Base-by-base conservation (phyloP, 1,140 invertebrate genomes). In the Drosophila sp. region DNA sequence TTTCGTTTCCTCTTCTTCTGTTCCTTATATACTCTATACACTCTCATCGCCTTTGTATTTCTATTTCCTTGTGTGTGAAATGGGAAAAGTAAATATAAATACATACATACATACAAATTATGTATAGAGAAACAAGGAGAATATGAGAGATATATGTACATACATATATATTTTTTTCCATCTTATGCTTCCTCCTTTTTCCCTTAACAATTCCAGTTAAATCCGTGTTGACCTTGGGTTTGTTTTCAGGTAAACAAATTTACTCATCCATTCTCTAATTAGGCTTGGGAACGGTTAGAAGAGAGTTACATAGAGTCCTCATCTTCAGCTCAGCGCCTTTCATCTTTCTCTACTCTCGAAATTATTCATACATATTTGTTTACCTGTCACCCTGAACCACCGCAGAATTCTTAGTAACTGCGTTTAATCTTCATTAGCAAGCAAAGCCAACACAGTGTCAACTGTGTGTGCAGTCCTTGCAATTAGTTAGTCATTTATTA, bases 181-280 rank as follows among this genome's bases (percentile, higher is more conserved):
- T 17, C 17, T 60, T 73, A 38, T 41, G 70, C 47, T 68, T 65
- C 64, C 67, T 70, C 60, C 57, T 50, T 54, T 54, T 54, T 61
- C 50, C 55, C 7, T n/a, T 2, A 60, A 72, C 66, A 69, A 62
- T 84, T 85, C 81, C 73, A 85, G 81, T 85, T 85, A 85, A 85
- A 77, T 82, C 79, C 70, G 79, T 77, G 80, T 70, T 85, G 81
- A 85, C 81, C 81, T 85, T 85, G 81, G 77, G 76, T 66, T 44
- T 57, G 58, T 55, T 54, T 68, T 38, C 77, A 80, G 81, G 80
- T 84, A 84, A 58, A 84, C 69, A 83, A 56, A 80, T 72, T 85
- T 76, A 70, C 70, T 66, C 67, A 68, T 56, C 80, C 80, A 61
- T 71, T 72, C 44, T 77, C 77, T 84, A 80, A 84, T 84, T 77